Evolutionary conservation across 2,797 vertebrate species (phyloP).

Genomic region (Eulemur mongoz): DNA sequence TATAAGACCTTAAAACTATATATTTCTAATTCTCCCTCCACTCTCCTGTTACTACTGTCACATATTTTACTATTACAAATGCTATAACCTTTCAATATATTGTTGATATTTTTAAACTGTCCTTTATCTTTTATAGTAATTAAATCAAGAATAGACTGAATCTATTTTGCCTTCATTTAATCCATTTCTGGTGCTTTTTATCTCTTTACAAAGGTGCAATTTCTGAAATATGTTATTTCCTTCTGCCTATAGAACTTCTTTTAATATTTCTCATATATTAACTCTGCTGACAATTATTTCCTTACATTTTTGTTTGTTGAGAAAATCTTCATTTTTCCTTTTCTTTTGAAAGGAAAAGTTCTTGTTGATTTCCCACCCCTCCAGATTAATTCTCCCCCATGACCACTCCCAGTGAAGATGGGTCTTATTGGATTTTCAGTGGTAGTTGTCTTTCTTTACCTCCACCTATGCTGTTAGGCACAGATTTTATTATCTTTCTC

Average conservation of each 20-base stretch:
- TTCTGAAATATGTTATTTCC: neutral
- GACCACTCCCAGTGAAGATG: neutral
- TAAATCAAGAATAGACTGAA: neutral
- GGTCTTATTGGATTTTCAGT: neutral
- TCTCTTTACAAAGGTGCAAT: neutral
- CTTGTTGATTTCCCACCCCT: neutral
- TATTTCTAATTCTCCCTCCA: neutral
- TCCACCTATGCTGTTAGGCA: neutral
- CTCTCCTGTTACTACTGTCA: neutral
- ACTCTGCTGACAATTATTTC: neutral
- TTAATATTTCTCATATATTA: neutral
- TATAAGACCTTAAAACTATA: neutral
- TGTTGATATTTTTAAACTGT: neutral
- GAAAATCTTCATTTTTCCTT: neutral
- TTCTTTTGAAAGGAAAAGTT: neutral
- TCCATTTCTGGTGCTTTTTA: neutral
- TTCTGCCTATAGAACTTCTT: neutral
- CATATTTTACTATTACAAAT: neutral
- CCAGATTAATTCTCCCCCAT: neutral
- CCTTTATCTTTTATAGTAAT: neutral
- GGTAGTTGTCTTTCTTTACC: neutral
- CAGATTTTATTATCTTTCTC: neutral
- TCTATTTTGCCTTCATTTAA: neutral
- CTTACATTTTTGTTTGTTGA: neutral
- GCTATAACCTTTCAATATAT: neutral